Base-by-base conservation (phyloP, 2,888 invertebrate genomes). In the Zele albiditarsus region DNA sequence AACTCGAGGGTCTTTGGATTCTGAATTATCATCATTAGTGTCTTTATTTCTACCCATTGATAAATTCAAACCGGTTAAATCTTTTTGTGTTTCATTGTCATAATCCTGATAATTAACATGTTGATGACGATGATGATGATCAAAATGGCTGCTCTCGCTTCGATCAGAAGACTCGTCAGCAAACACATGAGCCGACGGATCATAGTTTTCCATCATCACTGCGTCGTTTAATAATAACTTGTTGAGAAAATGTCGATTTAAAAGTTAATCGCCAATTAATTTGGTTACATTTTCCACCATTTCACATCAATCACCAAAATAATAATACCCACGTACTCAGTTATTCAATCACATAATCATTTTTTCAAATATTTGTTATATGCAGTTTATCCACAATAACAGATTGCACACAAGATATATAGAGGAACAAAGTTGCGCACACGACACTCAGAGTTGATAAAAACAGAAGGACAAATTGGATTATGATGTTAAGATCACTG, bases 81-180 rank as follows among this genome's bases (percentile, higher is more conserved):
- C 33, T 31, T 75, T 75, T 3, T 71, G 77, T 6, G 23, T 20
- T 5, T 53, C 53, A 3, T 81, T 81, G 10, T 85, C 85, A 77
- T 85, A 87, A 33, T 84, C 85, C 62, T 85, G 84, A 60, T 84
- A 88, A 5, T 81, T 81, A 57, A 77, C 84, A 38, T 84, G 85
- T 58, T 85, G 84, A 58, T 84, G 87, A 5, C 80, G 80, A 49
- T 84, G 80, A 5, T 85, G 70, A 3, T 87, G 84, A 23, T 86
- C 87, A 63, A 84, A 87, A 53, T 86, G 83, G 23, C 80, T 78
- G 66, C 83, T 84, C 74, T 82, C 83, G 72, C 84, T 84, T 1
- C 81, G 82, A 74, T 84, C 84, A 60, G 84, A 83, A 63, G 83
- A 83, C 69, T 85, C 85, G 20, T 84, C 84, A 62, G 80, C 80